Evolutionary conservation across 2,888 invertebrate genomes (phyloP), one percentile per base, ranked within the genome.

Genomic region (Drymonia ruficornis): DNA sequence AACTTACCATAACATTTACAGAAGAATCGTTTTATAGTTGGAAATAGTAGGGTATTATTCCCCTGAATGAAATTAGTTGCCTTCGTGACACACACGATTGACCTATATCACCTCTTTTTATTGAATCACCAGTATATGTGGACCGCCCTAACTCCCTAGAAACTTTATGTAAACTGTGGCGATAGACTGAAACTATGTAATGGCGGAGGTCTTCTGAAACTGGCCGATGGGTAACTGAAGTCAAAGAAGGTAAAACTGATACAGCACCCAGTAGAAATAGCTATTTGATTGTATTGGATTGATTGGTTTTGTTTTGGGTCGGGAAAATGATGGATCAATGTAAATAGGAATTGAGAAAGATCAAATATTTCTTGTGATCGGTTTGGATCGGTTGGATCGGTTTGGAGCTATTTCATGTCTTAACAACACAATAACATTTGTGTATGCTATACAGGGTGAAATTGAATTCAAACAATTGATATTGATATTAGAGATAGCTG

Each of bases 41-140:
- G 80, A 86, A 89, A 86, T 85, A 81, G 72, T 76, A 77, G 71
- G 64, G 74, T 80, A 70, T 78, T 81, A 72, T 78, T 78, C 65
- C 45, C 69, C 52, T 55, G 70, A 76, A 78, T 68, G 57, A 70
- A 80, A 80, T 83, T 80, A 80, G 77, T 72, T 72, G 75, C 81
- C 77, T 81, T 79, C 86, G 86, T 85, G 86, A 81, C 82, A 83
- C 78, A 80, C 78, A 78, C 83, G 78, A 83, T 83, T 84, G 83
- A 86, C 85, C 84, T 79, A 82, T 77, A 83, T 84, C 78, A 80
- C 74, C 73, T 79, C 72, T 78, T 78, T 74, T 76, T 80, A 78
- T 79, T 76, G 72, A 75, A 72, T 75, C 66, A 72, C 80, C 78
- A 70, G 50, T 70, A 36, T 68, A 72, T 53, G 44, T 51, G 57